phyloP scores from a whole-genome alignment of 2,888 invertebrate species.

The Acleris holmiana region DNA sequence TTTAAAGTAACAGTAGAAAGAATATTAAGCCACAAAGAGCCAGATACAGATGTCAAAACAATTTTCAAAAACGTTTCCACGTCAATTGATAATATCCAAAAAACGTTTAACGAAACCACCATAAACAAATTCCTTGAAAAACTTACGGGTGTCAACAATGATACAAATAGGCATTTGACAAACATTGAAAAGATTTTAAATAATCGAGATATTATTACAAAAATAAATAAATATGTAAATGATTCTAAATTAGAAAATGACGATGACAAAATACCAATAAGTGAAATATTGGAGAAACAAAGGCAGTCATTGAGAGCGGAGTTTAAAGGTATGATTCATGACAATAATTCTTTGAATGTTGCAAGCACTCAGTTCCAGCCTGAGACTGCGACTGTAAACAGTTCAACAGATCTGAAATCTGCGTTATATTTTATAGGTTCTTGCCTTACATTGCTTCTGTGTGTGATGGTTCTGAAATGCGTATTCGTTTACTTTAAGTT shows the following conservation, averaged over 20 bases:
- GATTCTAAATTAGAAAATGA: constrained; percentile 1
- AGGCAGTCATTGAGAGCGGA: constrained; percentile 20
- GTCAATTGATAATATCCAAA: constrained; percentile 18
- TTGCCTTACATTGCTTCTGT: constrained; percentile 17
- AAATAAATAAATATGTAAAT: neutral
- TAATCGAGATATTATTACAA: neutral
- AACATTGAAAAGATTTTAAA: constrained; percentile 19
- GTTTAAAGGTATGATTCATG: constrained; percentile 23
- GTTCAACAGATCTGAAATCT: constrained; percentile 12
- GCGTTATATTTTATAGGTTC: constrained; percentile 33
- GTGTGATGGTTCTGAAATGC: constrained; percentile 16
- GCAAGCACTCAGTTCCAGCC: constrained; percentile 13
- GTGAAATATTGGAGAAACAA: constrained; percentile 21
- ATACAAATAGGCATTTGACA: constrained; percentile 21
- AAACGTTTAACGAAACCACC: constrained; percentile 21
- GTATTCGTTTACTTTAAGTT: constrained; percentile 20
- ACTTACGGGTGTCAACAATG: constrained; percentile 19
- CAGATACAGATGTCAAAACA: neutral
- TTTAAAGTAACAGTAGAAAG: constrained; percentile 29
- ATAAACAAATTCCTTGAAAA: constrained; percentile 12
- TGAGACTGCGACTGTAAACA: neutral
- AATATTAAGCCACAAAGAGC: constrained; percentile 20
- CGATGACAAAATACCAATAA: constrained; percentile 13
- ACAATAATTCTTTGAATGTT: constrained; percentile 14
- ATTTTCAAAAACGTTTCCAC: constrained; percentile 5